Evolutionary conservation across 2,113 vertebrate species (phyloP), one percentile per base, ranked within the genome.

Genomic region (Delphinus delphis): DNA sequence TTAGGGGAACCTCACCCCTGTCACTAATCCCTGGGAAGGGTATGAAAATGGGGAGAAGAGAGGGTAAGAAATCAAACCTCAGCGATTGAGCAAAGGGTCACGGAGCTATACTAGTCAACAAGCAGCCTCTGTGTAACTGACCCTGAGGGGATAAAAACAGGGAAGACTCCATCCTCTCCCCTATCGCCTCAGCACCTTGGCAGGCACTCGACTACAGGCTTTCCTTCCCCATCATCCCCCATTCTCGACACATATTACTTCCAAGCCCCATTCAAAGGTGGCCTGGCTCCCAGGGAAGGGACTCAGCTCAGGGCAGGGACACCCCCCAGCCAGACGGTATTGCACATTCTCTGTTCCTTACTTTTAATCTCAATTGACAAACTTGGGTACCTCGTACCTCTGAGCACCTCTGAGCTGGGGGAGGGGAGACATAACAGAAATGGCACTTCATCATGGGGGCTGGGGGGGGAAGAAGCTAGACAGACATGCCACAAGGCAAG

Each of bases 281-380:
- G 95, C 88, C 93, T 96, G 95, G 97, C 95, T 97, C 90, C 94
- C 95, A 90, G 74, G 96, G 93, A 84, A 88, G 84, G 95, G 93
- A 63, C 79, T 95, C 94, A 90, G 93, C 92, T 97, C 93, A 96
- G 95, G 97, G 95, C 93, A 95, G 92, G 93, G 85, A 81, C 10
- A 17, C 85, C 88, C 95, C 96, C 95, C 93, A 97, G 96, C 96
- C 85, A 96, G 96, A 97, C 86, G 91, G 93, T 98, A 98, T 98
- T 98, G 98, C 98, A 98, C 98, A 98, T 97, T 97, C 96, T 97
- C 97, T 98, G 95, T 94, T 97, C 90, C 96, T 97, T 82, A 96
- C 67, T 97, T 97, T 95, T 96, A 91, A 97, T 98, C 98, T 97
- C 98, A 97, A 97, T 92, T 95, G 97, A 98, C 92, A 96, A 89